These are phyloP conservation scores for Eustalomyia histrio DNA, from an alignment of 2,888 invertebrate genomes.

Conservation along the genomic window DNA sequence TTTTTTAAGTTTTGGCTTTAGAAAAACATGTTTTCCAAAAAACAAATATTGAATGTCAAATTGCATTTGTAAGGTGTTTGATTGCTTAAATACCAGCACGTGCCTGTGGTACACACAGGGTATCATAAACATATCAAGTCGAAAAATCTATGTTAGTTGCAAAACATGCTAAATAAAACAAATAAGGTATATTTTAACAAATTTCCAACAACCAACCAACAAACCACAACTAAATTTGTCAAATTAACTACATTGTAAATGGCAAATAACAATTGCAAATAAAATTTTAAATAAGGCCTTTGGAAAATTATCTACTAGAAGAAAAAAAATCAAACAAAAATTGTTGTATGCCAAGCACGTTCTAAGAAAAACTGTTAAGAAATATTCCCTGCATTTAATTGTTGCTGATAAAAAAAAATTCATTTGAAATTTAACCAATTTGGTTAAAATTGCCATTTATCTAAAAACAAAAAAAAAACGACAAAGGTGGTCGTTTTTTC, in stretches of 20 bases:
- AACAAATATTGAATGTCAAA: slow-evolving; percentile 49
- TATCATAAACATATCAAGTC: slow-evolving; percentile 22
- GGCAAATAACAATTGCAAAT: slow-evolving; percentile 40
- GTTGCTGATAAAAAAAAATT: slow-evolving; percentile 41
- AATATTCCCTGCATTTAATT: slow-evolving; percentile 51
- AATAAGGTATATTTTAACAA: slow-evolving; percentile 41
- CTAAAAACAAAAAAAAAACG: slow-evolving; percentile 14
- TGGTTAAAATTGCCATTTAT: slow-evolving; percentile 32
- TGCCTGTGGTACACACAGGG: slow-evolving; percentile 29
- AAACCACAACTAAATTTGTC: slow-evolving; percentile 58
- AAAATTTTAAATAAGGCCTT: slow-evolving; percentile 7
- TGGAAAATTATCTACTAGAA: neutral
- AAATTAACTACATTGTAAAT: slow-evolving; percentile 29
- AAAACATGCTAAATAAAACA: slow-evolving; percentile 52
- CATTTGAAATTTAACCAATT: slow-evolving; percentile 27
- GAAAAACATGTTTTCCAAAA: neutral
- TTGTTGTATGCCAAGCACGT: slow-evolving; percentile 42
- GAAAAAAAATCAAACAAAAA: slow-evolving; percentile 2
- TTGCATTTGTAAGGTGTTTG: slow-evolving; percentile 48
- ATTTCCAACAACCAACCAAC: neutral
- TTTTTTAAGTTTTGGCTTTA: neutral
- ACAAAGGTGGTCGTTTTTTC: slow-evolving; percentile 40
- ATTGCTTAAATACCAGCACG: slow-evolving; percentile 62
- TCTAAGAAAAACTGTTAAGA: slow-evolving; percentile 54
- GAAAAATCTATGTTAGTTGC: slow-evolving; percentile 17